Evolutionary conservation across 2,797 vertebrate species (phyloP), one percentile per base, ranked within the genome.

Genomic region (Artibeus jamaicensis): DNA sequence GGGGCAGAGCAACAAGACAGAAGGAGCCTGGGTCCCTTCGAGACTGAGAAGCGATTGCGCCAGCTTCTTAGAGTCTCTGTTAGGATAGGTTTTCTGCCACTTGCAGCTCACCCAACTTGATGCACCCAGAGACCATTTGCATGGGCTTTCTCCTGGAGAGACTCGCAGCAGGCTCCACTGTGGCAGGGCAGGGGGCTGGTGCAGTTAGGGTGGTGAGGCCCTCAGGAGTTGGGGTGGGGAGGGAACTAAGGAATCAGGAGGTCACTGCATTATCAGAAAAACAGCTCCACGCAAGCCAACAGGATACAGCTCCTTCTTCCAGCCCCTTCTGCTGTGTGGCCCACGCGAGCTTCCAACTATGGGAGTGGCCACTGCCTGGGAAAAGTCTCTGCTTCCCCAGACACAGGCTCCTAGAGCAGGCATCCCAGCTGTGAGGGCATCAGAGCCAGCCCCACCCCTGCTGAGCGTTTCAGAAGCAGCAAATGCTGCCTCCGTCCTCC

Each of bases 291-390:
- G 48, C 29, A 65, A 10, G 34, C 0, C 0, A 0, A 44, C 55
- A 29, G 85, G 44, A 46, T 10, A n/a, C 3, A 1, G 10, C 42
- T 7, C 62, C 44, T 71, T 53, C 22, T 46, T 65, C 24, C 19
- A 1, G 18, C 48, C 14, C 57, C 59, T 83, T 37, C 12, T 34
- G 53, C 15, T 4, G 12, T 32, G 26, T 9, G 4, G 19, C 29
- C 0, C 73, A 0, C 6, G 0, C 0, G 11, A 50, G 50, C 59
- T 50, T 5, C n/a, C 59, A 5, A 14, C n/a, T 10, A 26, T 11
- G 37, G 81, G 39, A 2, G 18, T 0, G 6, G 53, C 71, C 57
- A 22, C 10, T 46, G 82, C 76, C 46, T 22, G 57, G 70, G 71
- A 50, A 15, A 84, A 53, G 32, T 9, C 62, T 12, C 65, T 34